Conservation (phyloP, 2,888 invertebrate genomes). For the Andrena chrysosceles region DNA sequence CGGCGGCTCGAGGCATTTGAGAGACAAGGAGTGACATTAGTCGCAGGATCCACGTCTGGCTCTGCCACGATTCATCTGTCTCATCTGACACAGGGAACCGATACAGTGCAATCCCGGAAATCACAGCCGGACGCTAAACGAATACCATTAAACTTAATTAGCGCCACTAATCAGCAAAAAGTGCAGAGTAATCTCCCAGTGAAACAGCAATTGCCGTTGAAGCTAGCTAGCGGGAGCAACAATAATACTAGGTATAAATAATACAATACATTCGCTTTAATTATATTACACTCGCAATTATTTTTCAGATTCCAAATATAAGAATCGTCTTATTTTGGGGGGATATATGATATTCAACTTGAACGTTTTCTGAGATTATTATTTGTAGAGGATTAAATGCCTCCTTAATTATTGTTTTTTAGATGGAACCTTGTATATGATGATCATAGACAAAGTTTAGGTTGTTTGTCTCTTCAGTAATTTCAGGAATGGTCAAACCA, state of each 20-base stretch:
- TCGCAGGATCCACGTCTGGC: constrained; percentile 86
- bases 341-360: no score
- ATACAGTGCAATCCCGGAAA: constrained; percentile 82
- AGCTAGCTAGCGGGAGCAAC: constrained; percentile 89
- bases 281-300: background rate
- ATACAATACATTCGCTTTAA: background rate
- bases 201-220: constrained; percentile 95
- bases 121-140: constrained; percentile 84
- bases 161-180: constrained; percentile 93
- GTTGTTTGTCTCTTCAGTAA: no score
- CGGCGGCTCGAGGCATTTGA: constrained; percentile 94
- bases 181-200: constrained; percentile 87
- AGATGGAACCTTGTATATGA: no score
- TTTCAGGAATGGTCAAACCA: no score
- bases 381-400: no score
- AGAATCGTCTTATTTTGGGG: background rate
- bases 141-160: constrained; percentile 91
- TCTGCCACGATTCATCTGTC: constrained; percentile 84
- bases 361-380: no score
- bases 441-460: no score
- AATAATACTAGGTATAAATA: constrained; percentile 79
- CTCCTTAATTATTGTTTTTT: no score
- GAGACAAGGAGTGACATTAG: constrained; percentile 90
- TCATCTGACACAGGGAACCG: constrained; percentile 82
- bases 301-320: background rate